These are phyloP conservation scores for Rotaria magnacalcarata DNA, from an alignment of 2,888 invertebrate genomes.

Conservation along the genomic window DNA sequence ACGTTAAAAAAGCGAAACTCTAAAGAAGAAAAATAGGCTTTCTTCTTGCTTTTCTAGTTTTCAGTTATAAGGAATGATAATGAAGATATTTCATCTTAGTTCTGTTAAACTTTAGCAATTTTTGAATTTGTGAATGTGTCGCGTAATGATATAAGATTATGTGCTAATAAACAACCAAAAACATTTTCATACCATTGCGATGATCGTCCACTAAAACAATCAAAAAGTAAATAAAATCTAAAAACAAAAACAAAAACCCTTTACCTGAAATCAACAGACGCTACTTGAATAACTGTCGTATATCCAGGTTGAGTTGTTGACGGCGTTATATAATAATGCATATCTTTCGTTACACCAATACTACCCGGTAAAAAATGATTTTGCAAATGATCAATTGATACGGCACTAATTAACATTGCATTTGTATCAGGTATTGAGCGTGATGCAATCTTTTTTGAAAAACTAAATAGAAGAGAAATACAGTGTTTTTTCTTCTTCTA, in stretches of 20 bases:
- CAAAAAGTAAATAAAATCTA: not conserved
- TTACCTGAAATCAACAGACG: slow-evolving; percentile 19
- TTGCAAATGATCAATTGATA: slow-evolving; percentile 35
- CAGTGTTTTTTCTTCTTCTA: too few relatives aligned
- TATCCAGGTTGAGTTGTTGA: slow-evolving; percentile 18
- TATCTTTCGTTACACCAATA: slow-evolving; percentile 23
- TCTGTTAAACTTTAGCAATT: not conserved
- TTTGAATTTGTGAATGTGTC: slow-evolving; percentile 3
- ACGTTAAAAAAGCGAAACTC: too few relatives aligned
- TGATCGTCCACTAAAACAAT: slow-evolving; percentile 24
- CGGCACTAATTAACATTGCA: not conserved
- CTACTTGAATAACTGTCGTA: slow-evolving; percentile 30
- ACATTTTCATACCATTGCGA: slow-evolving; percentile 33
- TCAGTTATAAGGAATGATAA: not conserved
- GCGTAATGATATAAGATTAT: slow-evolving; percentile 25
- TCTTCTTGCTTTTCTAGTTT: not conserved
- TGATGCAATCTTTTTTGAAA: slow-evolving; percentile 23
- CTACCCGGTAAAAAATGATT: slow-evolving; percentile 34
- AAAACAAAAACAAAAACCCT: not conserved
- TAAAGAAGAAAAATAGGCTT: not conserved
- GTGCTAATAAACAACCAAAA: slow-evolving; percentile 14
- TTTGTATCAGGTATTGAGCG: not conserved
- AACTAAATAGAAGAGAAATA: not conserved
- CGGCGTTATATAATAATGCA: slow-evolving; percentile 25
- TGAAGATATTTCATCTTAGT: not conserved